Base-by-base conservation (phyloP, 2,113 vertebrate genomes). In the Odontophorus gujanensis region DNA sequence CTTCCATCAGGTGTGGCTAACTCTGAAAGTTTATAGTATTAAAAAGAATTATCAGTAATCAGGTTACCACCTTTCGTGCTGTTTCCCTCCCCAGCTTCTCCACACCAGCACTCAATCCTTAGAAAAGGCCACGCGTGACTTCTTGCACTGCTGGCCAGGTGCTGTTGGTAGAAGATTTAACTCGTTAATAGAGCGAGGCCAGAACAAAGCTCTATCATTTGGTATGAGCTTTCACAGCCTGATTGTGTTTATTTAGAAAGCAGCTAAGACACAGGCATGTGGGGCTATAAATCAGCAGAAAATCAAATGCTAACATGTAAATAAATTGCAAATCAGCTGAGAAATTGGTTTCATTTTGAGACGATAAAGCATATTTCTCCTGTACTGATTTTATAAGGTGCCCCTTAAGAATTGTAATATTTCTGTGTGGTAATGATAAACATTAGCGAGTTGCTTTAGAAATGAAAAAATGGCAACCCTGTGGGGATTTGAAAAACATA, bases 271-370 rank as follows among this genome's bases (percentile, higher is more conserved):
- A 75, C 65, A 91, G 90, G 92, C 94, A 16, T 93, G 95, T 53
- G 95, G 95, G 97, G 92, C 96, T 97, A 97, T 97, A 98, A 98
- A 98, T 98, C 98, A 97, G 96, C 96, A 93, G 94, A 97, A 97
- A 98, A 98, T 97, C 97, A 97, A 97, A 98, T 97, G 97, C 95
- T 96, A 98, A 97, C 97, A 97, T 98, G 97, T 97, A 98, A 98
- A 98, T 98, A 97, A 97, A 97, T 97, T 97, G 98, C 97, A 98
- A 98, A 98, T 98, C 98, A 98, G 95, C 96, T 95, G 98, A 98
- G 90, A 97, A 98, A 97, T 96, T 95, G 97, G 96, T 96, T 98
- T 97, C 96, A 97, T 97, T 98, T 97, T 96, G 96, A 96, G 96
- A 85, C 95, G 93, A 97, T 96, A 96, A 95, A 95, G 92, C 95